A percentile compares a stretch with the other conserved stretches of the same genome.
phyloP scores from a whole-genome alignment of 2,797 vertebrate genomes.

The Sebastes melanostomus region DNA sequence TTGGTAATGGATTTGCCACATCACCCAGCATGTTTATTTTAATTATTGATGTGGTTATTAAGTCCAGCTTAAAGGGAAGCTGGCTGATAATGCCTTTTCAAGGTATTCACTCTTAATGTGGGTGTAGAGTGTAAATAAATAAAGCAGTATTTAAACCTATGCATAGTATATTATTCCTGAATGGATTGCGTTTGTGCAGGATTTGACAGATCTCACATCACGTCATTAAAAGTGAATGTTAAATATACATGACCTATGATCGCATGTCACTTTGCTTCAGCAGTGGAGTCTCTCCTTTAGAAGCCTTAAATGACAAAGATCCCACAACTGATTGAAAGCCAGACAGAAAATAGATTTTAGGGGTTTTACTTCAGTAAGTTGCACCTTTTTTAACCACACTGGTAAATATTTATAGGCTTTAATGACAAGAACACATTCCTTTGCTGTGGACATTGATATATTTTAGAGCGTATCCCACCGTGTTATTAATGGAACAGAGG shows the following conservation, averaged over 20 bases:
- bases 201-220: slow-evolving; percentile 18
- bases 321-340: slow-evolving; percentile 4
- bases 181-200: slow-evolving; percentile 1
- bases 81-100: slow-evolving; percentile 16
- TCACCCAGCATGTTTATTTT: not conserved
- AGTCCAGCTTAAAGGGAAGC: slow-evolving; percentile 14
- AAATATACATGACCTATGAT: slow-evolving; percentile 23
- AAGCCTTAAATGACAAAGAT: not conserved
- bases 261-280: not conserved
- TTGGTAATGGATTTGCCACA: slow-evolving; percentile 80
- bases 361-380: not conserved
- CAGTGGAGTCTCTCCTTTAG: not conserved
- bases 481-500: slow-evolving; percentile 68
- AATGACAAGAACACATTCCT: slow-evolving; percentile 44
- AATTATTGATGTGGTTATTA: slow-evolving; percentile 46
- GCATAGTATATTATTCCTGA: not conserved
- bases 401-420: slow-evolving; percentile 69
- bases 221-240: slow-evolving; percentile 21
- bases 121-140: slow-evolving; percentile 32
- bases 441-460: slow-evolving; percentile 56
- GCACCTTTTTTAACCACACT: not conserved
- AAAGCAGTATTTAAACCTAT: slow-evolving; percentile 7
- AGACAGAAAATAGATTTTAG: not conserved
- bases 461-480: slow-evolving; percentile 31
- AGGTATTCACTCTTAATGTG: slow-evolving; percentile 21